Base-by-base conservation (phyloP, 2,797 vertebrate species). In the Cirrhinus mrigala region DNA sequence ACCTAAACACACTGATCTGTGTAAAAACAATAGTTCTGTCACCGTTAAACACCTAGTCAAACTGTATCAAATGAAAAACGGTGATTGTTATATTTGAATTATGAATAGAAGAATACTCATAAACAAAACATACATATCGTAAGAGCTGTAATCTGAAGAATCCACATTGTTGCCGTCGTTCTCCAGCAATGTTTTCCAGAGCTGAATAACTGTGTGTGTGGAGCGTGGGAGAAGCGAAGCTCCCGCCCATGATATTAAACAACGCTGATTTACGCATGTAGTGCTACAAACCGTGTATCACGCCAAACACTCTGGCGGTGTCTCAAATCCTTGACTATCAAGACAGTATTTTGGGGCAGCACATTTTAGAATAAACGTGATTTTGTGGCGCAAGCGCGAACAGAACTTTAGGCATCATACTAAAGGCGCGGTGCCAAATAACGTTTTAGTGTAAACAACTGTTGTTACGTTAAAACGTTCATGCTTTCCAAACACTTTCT, bases 101-200 rank as follows among this genome's bases (percentile, higher is more conserved):
- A 4, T 54, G 14, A 37, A 50, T n/a, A 3, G 29, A 20, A 29
- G n/a, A 62, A 50, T 22, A 69, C 3, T 3, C 4, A 24, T n/a
- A 54, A 66, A 27, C 2, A 16, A 14, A 81, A 94, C 94, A 95
- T 90, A 96, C 95, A 92, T 73, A 95, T 22, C 2, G n/a, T 24
- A 88, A 91, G 15, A 48, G 90, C 77, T 52, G 92, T 62, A 60
- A 91, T 18, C 82, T 83, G 88, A 81, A 94, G 87, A 40, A 90
- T 86, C 86, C 86, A 88, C 95, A 95, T 96, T 22, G 16, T 79
- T 78, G 64, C 4, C 40, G 7, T n/a, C 10, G 29, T 70, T 5
- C 75, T 58, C 74, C 50, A 33, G 48, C 11, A 58, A 12, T 44
- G 50, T 84, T 68, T 69, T 58, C 74, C 82, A 84, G 62, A 44